Conservation (phyloP, 2,797 vertebrate species). For the Brachyrhaphis roseni region DNA sequence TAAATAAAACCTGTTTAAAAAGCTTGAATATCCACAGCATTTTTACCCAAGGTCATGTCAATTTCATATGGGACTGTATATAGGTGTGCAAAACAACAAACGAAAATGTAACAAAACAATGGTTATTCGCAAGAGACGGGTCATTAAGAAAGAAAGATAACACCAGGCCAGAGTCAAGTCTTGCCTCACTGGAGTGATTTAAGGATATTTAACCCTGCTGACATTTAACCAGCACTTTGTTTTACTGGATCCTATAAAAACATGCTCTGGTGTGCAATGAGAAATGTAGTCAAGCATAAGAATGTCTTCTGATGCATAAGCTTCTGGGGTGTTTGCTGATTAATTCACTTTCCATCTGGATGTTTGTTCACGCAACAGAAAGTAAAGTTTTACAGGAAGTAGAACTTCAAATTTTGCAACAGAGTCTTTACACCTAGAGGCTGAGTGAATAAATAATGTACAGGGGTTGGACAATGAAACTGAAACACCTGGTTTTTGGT, state of each 20-base stretch:
- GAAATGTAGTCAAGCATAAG: not conserved
- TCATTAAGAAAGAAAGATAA: not conserved
- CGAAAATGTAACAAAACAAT: not conserved
- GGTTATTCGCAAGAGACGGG: not conserved
- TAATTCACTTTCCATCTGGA: not conserved
- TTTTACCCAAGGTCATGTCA: not conserved
- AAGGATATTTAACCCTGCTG: not conserved
- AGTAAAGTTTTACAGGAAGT: not conserved
- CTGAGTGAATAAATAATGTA: not conserved
- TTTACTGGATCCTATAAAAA: constrained; percentile 5
- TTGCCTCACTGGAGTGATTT: not conserved
- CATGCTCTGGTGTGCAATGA: not conserved
- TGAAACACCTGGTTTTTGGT: no score
- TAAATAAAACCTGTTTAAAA: not conserved
- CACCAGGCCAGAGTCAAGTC: not conserved
- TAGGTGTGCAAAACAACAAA: not conserved
- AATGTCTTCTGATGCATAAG: not conserved
- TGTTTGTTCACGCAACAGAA: not conserved
- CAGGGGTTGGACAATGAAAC: no score
- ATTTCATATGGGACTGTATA: not conserved
- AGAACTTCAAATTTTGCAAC: not conserved
- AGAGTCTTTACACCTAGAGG: not conserved
- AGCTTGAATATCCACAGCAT: not conserved
- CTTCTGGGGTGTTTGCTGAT: not conserved
- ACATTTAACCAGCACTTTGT: constrained; percentile 6